phyloP scores from a whole-genome alignment of 2,888 invertebrate species.

The Caenorhabditis panamensis region DNA sequence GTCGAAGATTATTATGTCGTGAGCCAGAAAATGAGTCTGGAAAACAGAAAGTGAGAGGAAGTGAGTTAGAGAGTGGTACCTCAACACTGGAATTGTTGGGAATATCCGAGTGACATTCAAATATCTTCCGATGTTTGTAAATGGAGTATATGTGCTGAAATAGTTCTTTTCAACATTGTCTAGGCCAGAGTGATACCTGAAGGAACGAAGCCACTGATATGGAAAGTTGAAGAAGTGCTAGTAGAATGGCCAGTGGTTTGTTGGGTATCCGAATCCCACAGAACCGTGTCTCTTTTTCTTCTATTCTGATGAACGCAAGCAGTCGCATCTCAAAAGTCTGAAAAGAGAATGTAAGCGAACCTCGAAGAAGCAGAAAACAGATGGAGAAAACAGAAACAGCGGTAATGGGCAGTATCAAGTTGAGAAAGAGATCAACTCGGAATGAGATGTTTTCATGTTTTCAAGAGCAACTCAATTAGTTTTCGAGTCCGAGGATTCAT shows the following conservation, averaged over 20 bases:
- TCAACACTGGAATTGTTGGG: slow-evolving; percentile 69
- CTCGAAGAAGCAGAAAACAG: background rate
- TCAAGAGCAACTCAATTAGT: background rate
- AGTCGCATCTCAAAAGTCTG: slow-evolving; percentile 68
- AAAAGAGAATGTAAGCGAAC: too few relatives aligned
- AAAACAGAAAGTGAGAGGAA: slow-evolving; percentile 13
- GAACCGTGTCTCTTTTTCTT: slow-evolving; percentile 74
- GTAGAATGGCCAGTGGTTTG: slow-evolving; percentile 67
- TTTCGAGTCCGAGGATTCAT: background rate
- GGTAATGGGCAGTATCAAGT: background rate
- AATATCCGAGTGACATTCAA: slow-evolving; percentile 77
- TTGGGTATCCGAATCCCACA: slow-evolving; percentile 72
- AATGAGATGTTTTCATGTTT: background rate
- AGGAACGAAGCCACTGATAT: slow-evolving; percentile 73
- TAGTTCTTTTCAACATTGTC: background rate
- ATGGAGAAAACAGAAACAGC: background rate
- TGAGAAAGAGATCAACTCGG: background rate
- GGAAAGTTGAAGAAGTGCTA: slow-evolving; percentile 72
- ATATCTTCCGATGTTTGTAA: slow-evolving; percentile 72
- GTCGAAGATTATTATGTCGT: slow-evolving; percentile 81
- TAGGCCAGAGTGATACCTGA: slow-evolving; percentile 68
- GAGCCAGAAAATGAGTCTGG: slow-evolving; percentile 73
- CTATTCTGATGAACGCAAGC: slow-evolving; percentile 72
- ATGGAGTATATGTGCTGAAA: slow-evolving; percentile 78
- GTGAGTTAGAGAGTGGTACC: slow-evolving; percentile 45